phyloP scores from a whole-genome alignment of 2,113 vertebrate species.

The Pelobates fuscus region DNA sequence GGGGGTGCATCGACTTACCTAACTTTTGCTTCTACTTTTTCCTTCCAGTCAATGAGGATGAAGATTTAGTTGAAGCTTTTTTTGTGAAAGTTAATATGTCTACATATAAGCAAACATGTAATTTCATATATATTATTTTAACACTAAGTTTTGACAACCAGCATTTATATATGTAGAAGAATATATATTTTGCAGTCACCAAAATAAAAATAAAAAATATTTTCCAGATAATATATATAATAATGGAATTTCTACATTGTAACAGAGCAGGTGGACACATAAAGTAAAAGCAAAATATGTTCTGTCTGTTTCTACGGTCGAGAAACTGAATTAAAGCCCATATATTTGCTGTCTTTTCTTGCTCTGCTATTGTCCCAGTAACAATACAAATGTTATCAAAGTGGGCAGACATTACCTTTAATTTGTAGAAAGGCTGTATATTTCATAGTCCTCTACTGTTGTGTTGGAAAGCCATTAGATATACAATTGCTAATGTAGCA shows the following conservation, averaged over 20 bases:
- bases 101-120: too few relatives aligned
- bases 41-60: too few relatives aligned
- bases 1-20: too few relatives aligned
- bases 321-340: neutral
- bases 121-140: too few relatives aligned
- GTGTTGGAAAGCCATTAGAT: constrained; percentile 30
- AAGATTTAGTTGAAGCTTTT: too few relatives aligned
- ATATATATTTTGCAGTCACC: too few relatives aligned
- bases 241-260: neutral
- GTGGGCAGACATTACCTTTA: constrained; percentile 1
- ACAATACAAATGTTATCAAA: constrained; percentile 22
- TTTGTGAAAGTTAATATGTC: too few relatives aligned
- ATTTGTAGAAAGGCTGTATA: constrained; percentile 32
- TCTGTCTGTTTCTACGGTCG: neutral
- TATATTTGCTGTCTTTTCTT: constrained; percentile 15
- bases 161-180: too few relatives aligned
- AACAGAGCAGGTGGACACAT: neutral
- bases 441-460: constrained; percentile 9
- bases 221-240: too few relatives aligned
- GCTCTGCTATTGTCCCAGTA: neutral
- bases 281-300: neutral
- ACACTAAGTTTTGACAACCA: too few relatives aligned
- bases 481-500: constrained; percentile 35
- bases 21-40: too few relatives aligned
- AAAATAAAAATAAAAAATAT: too few relatives aligned